Evolutionary conservation across 2,888 invertebrate species (phyloP), one percentile per base, ranked within the genome.

Genomic region (Xestobium rufovillosum): DNA sequence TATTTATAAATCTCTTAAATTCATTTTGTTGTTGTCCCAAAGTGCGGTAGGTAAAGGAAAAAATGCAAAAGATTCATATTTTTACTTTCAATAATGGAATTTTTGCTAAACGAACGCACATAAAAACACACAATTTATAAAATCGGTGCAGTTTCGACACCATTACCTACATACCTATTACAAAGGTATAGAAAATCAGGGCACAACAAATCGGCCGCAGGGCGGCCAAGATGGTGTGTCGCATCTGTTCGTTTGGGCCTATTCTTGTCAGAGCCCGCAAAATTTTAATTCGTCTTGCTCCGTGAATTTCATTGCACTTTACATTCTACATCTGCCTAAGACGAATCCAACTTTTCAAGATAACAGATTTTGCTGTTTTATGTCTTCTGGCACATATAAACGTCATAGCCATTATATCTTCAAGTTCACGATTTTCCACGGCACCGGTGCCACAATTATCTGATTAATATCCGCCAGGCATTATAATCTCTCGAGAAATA

Each of bases 211-310:
- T 59, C 51, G 49, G 43, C 48, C 17, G 42, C 47, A 47, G 48
- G 38, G n/a, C n/a, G n/a, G 44, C 45, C 41, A 52, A 49, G 40
- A 48, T 40, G n/a, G n/a, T n/a, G 43, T 38, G 39, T 36, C 36
- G 40, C 52, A 51, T 49, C 51, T 50, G 49, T 47, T 42, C 47
- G 49, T 53, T 53, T 52, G 52, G 45, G 41, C 47, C n/a, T 44
- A 42, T 53, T 52, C 47, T 36, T 43, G 45, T 41, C 43, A 46
- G 57, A 53, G n/a, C 54, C 55, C 58, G 56, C 58, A 53, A 57
- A 59, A 58, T 57, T 50, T 42, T 49, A 56, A 61, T 61, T 61
- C 51, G 61, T 50, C 53, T 46, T 56, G 60, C 55, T 51, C 48
- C 49, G 51, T 50, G 54, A 49, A 49, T 55, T 59, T 55, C 54